These are phyloP conservation scores for Busseola fusca DNA, from an alignment of 2,888 invertebrate species.

Conservation along the genomic window DNA sequence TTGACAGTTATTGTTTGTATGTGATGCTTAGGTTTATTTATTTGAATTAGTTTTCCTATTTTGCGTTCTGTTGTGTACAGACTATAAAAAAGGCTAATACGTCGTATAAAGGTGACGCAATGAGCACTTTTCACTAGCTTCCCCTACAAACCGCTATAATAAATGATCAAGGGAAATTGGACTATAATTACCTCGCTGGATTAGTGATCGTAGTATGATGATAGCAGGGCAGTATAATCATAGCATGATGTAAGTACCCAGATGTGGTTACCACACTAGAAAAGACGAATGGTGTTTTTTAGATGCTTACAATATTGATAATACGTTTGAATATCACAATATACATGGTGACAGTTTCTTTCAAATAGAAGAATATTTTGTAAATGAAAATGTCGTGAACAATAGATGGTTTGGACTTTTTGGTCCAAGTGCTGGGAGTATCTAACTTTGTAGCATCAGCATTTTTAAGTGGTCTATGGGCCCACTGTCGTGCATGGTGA, in stretches of 20 bases:
- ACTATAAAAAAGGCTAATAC: not conserved
- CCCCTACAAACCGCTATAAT: slow-evolving; percentile 19
- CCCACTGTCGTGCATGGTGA: no score
- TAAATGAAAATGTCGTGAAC: slow-evolving; percentile 69
- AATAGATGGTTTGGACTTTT: slow-evolving; percentile 77
- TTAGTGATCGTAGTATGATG: slow-evolving; percentile 37
- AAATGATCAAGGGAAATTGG: slow-evolving; percentile 35
- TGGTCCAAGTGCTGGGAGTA: slow-evolving; percentile 56
- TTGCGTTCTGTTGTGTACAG: no score
- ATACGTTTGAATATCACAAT: not conserved
- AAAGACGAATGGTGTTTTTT: slow-evolving; percentile 12
- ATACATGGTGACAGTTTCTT: not conserved
- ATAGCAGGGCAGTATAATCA: slow-evolving; percentile 30
- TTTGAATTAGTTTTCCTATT: not conserved
- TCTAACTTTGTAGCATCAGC: no score
- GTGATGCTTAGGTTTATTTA: not conserved
- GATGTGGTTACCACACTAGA: slow-evolving; percentile 31
- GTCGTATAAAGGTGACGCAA: slow-evolving; percentile 19
- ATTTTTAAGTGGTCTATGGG: not conserved
- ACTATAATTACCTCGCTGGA: slow-evolving; percentile 33
- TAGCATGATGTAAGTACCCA: slow-evolving; percentile 22
- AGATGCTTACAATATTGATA: slow-evolving; percentile 6
- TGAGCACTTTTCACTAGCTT: slow-evolving; percentile 25
- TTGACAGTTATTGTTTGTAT: not conserved
- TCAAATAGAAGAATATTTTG: not conserved